Conservation (phyloP, 2,797 vertebrate species). For the Picus viridis region DNA sequence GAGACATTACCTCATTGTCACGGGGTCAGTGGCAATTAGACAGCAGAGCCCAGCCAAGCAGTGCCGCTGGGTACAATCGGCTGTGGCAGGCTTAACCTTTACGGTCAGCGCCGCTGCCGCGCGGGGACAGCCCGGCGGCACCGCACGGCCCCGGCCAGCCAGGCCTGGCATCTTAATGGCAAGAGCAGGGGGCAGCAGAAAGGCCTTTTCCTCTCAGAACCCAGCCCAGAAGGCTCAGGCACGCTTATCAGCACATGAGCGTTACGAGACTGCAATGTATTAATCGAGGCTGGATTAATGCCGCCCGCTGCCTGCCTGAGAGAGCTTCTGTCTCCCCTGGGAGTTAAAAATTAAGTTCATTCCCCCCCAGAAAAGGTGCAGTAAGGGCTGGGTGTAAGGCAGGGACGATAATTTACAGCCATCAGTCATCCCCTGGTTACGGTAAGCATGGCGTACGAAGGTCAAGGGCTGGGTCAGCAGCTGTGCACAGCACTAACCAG, state of each 20-base stretch:
- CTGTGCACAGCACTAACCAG: neutral
- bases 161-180: neutral
- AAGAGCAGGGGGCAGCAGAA: neutral
- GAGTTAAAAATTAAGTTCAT: neutral
- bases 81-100: slow-evolving; percentile 54
- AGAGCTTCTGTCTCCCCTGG: neutral
- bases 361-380: neutral
- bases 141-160: neutral
- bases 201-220: neutral
- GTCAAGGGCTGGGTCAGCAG: slow-evolving; percentile 4
- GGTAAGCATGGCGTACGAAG: neutral
- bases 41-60: slow-evolving; percentile 49
- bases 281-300: neutral
- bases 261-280: neutral
- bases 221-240: neutral
- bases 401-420: neutral
- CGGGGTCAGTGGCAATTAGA: slow-evolving; percentile 61
- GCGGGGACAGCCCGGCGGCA: neutral
- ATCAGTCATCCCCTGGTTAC: neutral
- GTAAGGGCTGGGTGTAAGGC: neutral
- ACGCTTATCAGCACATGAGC: rapidly evolving
- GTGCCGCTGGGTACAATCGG: slow-evolving; percentile 39
- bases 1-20: slow-evolving; percentile 73
- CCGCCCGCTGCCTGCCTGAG: neutral
- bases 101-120: slow-evolving; percentile 4